Base-by-base conservation (phyloP, 2,797 vertebrate species). In the Tympanoctomys barrerae region DNA sequence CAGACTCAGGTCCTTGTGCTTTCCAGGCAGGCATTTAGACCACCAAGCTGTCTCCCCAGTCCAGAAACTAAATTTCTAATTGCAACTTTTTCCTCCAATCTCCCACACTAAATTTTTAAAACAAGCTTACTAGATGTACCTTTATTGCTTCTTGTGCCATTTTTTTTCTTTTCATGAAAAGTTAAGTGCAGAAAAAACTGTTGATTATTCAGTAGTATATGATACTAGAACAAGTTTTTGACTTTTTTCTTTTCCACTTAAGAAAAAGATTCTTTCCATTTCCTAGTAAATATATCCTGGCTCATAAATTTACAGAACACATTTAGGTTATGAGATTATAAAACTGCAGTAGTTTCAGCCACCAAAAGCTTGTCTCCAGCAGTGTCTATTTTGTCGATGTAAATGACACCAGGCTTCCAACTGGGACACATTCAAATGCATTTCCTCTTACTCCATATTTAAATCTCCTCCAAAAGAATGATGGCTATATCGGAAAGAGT, bases 121-220 rank as follows among this genome's bases (percentile, higher is more conserved):
- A 70, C 21, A 36, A 36, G 10, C 19, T 54, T 49, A 21, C 7
- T n/a, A 46, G 4, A 28, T 82, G 21, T 71, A 2, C 61, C 83
- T 89, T 78, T 90, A 28, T 92, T 61, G 42, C 24, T 78, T 61
- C 54, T 84, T 81, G 28, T 54, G 26, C 1, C 11, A 26, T 77
- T 49, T 94, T 92, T 39, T 87, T 77, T 68, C 68, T 90, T 92
- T 83, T 71, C n/a, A 24, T 42, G 89, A 92, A 96, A 92, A 81
- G 68, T 61, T 71, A 88, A 89, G 61, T 81, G 13, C 24, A 75
- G 52, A 87, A 91, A 94, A 79, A 73, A 54, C 78, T 73, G 26
- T 57, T 82, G 4, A 33, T 54, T 94, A 61, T 33, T 82, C 26
- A 90, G 3, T 36, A 46, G 31, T 88, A 57, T 39, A 10, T 71